Base-by-base conservation (phyloP, 1,140 invertebrate species). In the Dolichoris vasculosae region DNA sequence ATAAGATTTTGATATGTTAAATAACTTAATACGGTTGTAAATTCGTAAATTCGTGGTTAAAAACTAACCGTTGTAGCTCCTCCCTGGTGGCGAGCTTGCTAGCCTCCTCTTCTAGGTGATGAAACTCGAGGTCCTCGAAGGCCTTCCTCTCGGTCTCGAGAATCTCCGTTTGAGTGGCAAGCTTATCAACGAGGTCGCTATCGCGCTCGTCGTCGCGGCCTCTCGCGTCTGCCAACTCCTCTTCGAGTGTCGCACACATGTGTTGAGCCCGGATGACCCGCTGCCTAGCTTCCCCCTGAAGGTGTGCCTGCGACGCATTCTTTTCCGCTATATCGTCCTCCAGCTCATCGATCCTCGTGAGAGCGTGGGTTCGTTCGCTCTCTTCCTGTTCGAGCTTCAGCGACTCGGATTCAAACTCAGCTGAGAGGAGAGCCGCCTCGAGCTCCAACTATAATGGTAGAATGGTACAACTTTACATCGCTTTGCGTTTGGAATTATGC, bases 111-210 rank as follows among this genome's bases (percentile, higher is more conserved):
- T 99, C 98, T 83, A 99, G 94, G 91, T 98, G 97, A 90, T 97
- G 97, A 92, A 99, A 99, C 92, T 99, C 98, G 30, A 98, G 93
- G 91, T 99, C 98, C 92, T 99, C 98, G 90, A 97, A 98, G 51
- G 96, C 95, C 94, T 98, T 96, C 17, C 94, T 95, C 88, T 97
- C 96, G 84, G 95, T 95, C 83, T 97, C 96, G 30, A 96, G 89
- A 2, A 94, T 93, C 84, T 97, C 96, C 87, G 95, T 95, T 38
- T 96, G 91, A 30, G 88, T 63, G 43, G 86, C 85, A 8, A 93
- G 89, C 86, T 92, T 90, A 23, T 91, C 88, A 11, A 83, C 73
- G 63, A 93, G 87, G 46, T 92, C 90, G 30, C 90, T 91, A 51
- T 38, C 78, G 7, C 82, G 63, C 67, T 83, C 20, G 55, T 86